phyloP scores from a whole-genome alignment of 64 coral and sea anemone genomes.

The Pocillopora damicornis region DNA sequence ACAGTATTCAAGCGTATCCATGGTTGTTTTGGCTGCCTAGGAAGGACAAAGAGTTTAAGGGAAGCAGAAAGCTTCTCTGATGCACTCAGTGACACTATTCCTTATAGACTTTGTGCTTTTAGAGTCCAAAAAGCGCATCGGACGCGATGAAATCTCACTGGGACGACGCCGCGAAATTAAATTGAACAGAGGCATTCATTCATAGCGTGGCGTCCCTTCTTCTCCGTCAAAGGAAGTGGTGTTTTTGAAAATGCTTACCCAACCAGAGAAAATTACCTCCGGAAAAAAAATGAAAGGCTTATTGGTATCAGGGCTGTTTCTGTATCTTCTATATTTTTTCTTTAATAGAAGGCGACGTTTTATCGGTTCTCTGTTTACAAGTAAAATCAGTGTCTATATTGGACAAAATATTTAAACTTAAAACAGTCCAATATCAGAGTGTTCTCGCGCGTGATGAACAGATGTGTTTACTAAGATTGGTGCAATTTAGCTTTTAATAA shows the following conservation, averaged over 20 bases:
- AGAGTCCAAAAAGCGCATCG: neutral
- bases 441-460: neutral
- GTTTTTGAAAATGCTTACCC: neutral
- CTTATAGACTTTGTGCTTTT: neutral
- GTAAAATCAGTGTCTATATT: neutral
- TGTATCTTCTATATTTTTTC: neutral
- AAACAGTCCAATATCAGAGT: neutral
- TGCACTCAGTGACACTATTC: neutral
- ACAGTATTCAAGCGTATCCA: neutral
- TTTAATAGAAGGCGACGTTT: neutral
- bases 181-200: neutral
- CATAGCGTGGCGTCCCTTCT: neutral
- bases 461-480: neutral
- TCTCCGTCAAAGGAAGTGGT: neutral
- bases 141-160: neutral
- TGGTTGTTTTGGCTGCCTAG: neutral
- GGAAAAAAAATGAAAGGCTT: neutral
- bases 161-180: neutral
- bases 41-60: neutral
- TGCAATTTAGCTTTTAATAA: neutral
- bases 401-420: neutral
- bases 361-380: neutral
- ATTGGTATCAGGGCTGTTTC: neutral
- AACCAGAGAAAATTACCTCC: slow-evolving; percentile 3
- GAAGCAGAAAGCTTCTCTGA: neutral